Evolutionary conservation across 2,888 invertebrate genomes (phyloP).

Genomic region (Strigamia transsilvanica): DNA sequence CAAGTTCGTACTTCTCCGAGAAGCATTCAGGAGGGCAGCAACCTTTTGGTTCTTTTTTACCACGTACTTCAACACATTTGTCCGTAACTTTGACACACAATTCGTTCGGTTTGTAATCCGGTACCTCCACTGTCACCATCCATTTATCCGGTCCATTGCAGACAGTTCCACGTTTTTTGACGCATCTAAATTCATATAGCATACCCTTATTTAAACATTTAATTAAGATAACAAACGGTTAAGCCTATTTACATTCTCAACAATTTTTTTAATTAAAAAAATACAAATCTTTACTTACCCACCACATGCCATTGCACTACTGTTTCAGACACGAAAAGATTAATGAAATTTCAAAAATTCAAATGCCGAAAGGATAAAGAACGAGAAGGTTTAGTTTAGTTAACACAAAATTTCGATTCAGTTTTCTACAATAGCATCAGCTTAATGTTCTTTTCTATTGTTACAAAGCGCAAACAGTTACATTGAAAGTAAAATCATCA

Average conservation of each 20-base stretch:
- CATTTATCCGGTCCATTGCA: slow-evolving; percentile 23
- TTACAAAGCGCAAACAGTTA: too few relatives aligned
- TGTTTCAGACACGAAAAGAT: not conserved
- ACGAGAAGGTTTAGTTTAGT: too few relatives aligned
- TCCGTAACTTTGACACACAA: slow-evolving; percentile 41
- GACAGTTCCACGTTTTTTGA: not conserved
- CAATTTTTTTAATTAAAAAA: not conserved
- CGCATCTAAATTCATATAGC: not conserved
- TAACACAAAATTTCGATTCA: too few relatives aligned
- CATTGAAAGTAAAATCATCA: too few relatives aligned
- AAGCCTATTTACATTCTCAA: not conserved
- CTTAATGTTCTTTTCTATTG: too few relatives aligned
- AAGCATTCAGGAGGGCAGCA: not conserved
- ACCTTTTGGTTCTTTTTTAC: not conserved
- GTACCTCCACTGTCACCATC: not conserved
- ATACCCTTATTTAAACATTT: not conserved
- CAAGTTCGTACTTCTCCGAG: slow-evolving; percentile 27
- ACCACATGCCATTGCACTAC: not conserved
- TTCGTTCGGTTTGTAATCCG: slow-evolving; percentile 26
- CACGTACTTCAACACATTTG: slow-evolving; percentile 17
- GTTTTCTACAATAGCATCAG: too few relatives aligned
- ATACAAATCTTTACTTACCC: not conserved
- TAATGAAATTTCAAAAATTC: too few relatives aligned
- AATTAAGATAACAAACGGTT: too few relatives aligned
- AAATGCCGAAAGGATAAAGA: too few relatives aligned